Conservation (phyloP, 53 echinoderm and acorn worm genomes). For the Mesocentrotus franciscanus region DNA sequence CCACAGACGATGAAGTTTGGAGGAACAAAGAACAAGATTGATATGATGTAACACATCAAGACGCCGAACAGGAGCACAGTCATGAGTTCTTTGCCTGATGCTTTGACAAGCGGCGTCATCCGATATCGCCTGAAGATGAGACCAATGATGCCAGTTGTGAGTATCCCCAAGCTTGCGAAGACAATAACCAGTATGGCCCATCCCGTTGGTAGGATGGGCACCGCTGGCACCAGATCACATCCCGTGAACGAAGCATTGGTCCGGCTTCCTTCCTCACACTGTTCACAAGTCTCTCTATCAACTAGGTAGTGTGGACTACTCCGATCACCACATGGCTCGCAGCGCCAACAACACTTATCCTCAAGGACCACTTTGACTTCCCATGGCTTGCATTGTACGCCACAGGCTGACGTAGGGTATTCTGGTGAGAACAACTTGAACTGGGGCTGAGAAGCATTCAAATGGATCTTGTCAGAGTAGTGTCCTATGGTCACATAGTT, state of each 20-base stretch:
- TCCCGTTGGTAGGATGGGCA: constrained; percentile 72
- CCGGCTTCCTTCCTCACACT: constrained; percentile 68
- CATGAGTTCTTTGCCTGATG: constrained; percentile 93
- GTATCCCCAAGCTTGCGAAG: constrained; percentile 78
- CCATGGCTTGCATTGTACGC: constrained; percentile 70
- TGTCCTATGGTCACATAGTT: constrained; percentile 74
- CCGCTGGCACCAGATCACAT: constrained; percentile 73
- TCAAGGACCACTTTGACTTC: constrained; percentile 81
- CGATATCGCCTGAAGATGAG: constrained; percentile 79
- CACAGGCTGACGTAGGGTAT: constrained; percentile 83
- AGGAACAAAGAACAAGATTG: constrained; percentile 73
- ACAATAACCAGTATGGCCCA: constrained; percentile 77
- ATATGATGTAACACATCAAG: constrained; percentile 84
- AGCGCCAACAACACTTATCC: constrained; percentile 86
- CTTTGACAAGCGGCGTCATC: constrained; percentile 97
- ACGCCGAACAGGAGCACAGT: constrained; percentile 83
- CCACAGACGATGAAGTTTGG: constrained; percentile 77
- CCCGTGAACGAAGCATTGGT: constrained; percentile 76
- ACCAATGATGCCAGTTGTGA: constrained; percentile 77
- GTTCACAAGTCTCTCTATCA: constrained; percentile 67
- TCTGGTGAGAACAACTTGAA: constrained; percentile 52
- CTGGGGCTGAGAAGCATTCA: constrained; percentile 61
- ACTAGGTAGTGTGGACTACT: neutral
- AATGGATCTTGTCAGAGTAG: constrained; percentile 71
- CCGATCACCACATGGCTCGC: constrained; percentile 74